A percentile compares a stretch with the other conserved stretches of the same genome.
These are phyloP conservation scores for Eudasyphora cyanicolor DNA, from an alignment of 2,888 invertebrate species.

Conservation along the genomic window DNA sequence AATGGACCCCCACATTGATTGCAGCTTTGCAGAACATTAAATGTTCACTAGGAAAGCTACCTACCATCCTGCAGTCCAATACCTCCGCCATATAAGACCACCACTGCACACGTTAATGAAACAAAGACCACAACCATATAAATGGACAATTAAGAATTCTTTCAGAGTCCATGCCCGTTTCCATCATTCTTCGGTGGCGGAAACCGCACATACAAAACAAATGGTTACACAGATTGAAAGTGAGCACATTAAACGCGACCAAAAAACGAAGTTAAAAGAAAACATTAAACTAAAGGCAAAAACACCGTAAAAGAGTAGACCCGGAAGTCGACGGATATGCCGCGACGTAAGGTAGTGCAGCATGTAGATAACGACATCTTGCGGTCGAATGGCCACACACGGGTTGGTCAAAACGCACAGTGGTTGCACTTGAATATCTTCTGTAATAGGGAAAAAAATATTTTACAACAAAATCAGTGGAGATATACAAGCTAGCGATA, in stretches of 20 bases:
- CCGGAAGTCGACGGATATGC: not conserved
- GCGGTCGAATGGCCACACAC: slow-evolving; percentile 41
- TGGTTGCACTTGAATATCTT: too few relatives aligned
- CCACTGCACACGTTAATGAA: slow-evolving; percentile 3
- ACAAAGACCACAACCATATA: not conserved
- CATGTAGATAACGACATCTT: slow-evolving; percentile 61
- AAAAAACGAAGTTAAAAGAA: not conserved
- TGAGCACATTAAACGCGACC: not conserved
- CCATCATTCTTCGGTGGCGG: not conserved
- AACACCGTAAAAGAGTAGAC: not conserved
- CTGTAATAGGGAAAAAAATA: too few relatives aligned
- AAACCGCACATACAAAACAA: slow-evolving; percentile 23
- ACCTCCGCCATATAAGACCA: too few relatives aligned
- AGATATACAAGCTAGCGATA: too few relatives aligned
- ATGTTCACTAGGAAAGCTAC: not conserved
- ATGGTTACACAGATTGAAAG: slow-evolving; percentile 18
- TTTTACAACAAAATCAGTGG: too few relatives aligned
- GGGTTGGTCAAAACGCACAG: not conserved
- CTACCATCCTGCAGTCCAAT: not conserved
- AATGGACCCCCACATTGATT: not conserved
- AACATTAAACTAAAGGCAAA: not conserved
- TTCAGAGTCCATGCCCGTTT: not conserved
- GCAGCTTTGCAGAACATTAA: not conserved
- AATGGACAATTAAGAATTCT: slow-evolving; percentile 34
- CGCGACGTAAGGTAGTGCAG: slow-evolving; percentile 52